phyloP scores from a whole-genome alignment of 1,140 invertebrate species.

The Luehdorfia chinensis region DNA sequence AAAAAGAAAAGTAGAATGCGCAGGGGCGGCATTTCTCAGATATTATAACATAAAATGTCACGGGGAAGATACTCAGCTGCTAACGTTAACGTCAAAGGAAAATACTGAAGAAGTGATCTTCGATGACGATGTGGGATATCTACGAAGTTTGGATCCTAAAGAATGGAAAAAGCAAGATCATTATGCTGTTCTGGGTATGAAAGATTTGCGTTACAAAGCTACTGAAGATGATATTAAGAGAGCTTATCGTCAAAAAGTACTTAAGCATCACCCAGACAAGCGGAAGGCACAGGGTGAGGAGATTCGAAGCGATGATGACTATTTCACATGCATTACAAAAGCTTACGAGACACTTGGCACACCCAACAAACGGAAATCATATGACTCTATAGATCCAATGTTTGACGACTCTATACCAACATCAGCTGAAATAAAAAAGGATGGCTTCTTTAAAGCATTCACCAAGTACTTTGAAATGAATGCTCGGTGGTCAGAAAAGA shows the following conservation, averaged over 20 bases:
- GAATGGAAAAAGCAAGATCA: conserved; percentile 99
- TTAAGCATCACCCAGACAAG: conserved; percentile 99
- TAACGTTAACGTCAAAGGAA: conserved; percentile 71
- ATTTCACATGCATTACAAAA: conserved; percentile 99
- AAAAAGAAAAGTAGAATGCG: conserved; percentile 67
- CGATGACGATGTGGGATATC: conserved; percentile 90
- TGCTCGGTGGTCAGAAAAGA: conserved; percentile 93
- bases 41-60: conserved; percentile 70
- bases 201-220: conserved; percentile 86
- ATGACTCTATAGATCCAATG: conserved; percentile 96
- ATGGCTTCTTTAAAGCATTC: conserved; percentile 89
- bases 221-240: conserved; percentile 95
- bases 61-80: conserved; percentile 57
- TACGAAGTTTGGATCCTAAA: conserved; percentile 95
- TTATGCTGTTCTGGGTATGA: conserved; percentile 95
- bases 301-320: conserved; percentile 92
- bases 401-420: conserved; percentile 94
- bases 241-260: conserved; percentile 94
- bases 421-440: conserved; percentile 85
- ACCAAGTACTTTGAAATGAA: conserved; percentile 91
- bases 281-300: conserved; percentile 92
- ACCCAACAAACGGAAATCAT: conserved; percentile 89
- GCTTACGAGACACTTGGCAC: conserved; percentile 88
- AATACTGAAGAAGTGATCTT: conserved; percentile 80
- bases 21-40: conserved; percentile 57